Evolutionary conservation across 2,113 vertebrate species (phyloP), one percentile per base, ranked within the genome.

Genomic region (Martes martes): DNA sequence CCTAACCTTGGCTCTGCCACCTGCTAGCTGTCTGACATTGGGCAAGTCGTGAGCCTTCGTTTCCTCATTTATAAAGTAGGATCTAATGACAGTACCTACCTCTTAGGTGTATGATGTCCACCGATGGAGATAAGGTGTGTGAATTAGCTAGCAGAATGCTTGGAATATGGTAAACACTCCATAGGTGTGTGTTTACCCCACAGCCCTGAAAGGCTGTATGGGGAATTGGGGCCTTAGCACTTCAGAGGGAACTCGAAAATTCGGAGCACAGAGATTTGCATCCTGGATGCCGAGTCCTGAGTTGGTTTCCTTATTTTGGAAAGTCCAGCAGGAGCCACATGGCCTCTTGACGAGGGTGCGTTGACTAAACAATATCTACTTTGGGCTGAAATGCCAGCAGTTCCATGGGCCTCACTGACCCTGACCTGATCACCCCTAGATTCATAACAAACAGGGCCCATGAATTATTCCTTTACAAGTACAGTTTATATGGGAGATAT

Each of bases 381-480:
- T 61, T 97, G 1, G 0, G 61, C 74, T 81, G 47, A 36, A 94
- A 86, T 92, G 78, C 88, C 81, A 95, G 76, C 91, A 87, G 42
- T 88, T 88, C 57, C 18, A 0, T 65, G 63, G 94, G 67, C 96
- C 92, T 97, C 2, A 0, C 39, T 78, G 91, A 94, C 93, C 84
- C 88, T 91, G 80, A 90, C 91, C 95, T 82, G 94, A 93, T 89
- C 76, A 91, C n/a, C 67, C 92, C 82, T 45, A 76, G 91, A 86
- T 94, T 95, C 90, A 91, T 89, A 61, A 87, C 84, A 97, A 96
- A 87, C 15, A 89, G 76, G 55, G 63, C 26, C 52, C 52, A 63
- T 85, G 71, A 85, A 82, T 95, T 96, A 96, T 85, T 84, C 84
- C 89, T 95, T 78, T 94, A 86, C 84, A 97, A 76, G 95, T 76